Evolutionary conservation across 1,140 invertebrate genomes (phyloP), one percentile per base, ranked within the genome.

Genomic region (Drosophila pallidifrons): DNA sequence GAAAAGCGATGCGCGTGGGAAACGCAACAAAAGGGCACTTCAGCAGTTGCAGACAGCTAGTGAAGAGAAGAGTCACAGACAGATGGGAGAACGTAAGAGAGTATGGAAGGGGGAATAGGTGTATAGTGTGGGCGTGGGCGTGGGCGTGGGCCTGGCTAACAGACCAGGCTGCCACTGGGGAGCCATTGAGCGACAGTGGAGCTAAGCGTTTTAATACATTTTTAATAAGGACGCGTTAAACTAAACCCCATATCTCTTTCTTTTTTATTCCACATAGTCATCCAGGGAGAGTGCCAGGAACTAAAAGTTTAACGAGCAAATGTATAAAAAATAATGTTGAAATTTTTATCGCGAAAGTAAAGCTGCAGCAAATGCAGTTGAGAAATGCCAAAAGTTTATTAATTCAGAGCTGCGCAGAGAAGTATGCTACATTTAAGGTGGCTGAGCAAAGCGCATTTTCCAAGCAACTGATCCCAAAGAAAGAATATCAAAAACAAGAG

Each of bases 141-240:
- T 63, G 60, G 32, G 5, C 20, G 54, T 11, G 41, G 20, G 6
- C 15, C 15, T 52, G 41, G 8, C 45, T 13, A 41, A 32, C 10
- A 43, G 32, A 25, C 10, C 43, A 41, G 38, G 25, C 25, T 13
- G 51, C 3, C 73, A 52, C 52, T 11, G 7, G 59, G 73, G 59
- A 71, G 10, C 35, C 68, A 41, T 51, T 58, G 32, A 16, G 66
- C 49, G 32, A 61, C 65, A 49, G 43, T 57, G 51, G n/a, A 71
- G 46, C 68, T 76, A 76, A 76, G 74, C 74, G 74, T 65, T 76
- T 76, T 41, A 64, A 76, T 76, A 64, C 74, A 76, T 66, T 76
- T 76, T 76, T 66, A 72, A 75, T 51, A 58, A 76, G 74, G 30
- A n/a, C 13, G 58, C 66, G 15, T 49, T 52, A 0, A 8, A 11